phyloP scores from a whole-genome alignment of 2,113 vertebrate genomes.

The Podocnemis expansa region DNA sequence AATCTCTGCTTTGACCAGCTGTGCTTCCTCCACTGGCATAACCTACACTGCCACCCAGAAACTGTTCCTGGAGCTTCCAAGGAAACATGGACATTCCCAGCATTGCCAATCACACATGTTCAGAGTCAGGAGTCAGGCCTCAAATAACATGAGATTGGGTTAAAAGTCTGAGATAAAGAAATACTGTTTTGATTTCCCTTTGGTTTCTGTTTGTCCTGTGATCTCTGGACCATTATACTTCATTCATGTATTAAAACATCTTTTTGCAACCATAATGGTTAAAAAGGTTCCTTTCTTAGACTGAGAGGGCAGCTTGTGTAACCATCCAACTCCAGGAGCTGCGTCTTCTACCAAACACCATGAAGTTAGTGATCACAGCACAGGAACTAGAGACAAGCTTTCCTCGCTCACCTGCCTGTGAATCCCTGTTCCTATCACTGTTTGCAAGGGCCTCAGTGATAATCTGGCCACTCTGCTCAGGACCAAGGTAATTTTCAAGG shows the following conservation, averaged over 20 bases:
- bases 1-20: not conserved
- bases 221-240: not conserved
- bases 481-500: too few species aligned
- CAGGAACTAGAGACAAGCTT: not conserved
- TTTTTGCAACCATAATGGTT: not conserved
- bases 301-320: not conserved
- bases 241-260: not conserved
- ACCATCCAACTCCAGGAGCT: not conserved
- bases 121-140: not conserved
- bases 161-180: not conserved
- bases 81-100: not conserved
- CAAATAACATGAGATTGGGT: not conserved
- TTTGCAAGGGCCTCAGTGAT: too few species aligned
- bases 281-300: not conserved
- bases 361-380: not conserved
- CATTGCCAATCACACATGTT: not conserved
- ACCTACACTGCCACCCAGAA: not conserved
- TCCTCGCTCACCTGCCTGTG: not conserved
- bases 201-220: not conserved
- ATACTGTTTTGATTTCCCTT: not conserved
- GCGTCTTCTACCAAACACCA: not conserved
- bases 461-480: too few species aligned
- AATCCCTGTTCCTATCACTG: too few species aligned
- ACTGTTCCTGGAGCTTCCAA: not conserved
- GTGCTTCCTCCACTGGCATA: not conserved